Conservation (phyloP, 2,888 invertebrate genomes). For the Lasioglossum figueresi region DNA sequence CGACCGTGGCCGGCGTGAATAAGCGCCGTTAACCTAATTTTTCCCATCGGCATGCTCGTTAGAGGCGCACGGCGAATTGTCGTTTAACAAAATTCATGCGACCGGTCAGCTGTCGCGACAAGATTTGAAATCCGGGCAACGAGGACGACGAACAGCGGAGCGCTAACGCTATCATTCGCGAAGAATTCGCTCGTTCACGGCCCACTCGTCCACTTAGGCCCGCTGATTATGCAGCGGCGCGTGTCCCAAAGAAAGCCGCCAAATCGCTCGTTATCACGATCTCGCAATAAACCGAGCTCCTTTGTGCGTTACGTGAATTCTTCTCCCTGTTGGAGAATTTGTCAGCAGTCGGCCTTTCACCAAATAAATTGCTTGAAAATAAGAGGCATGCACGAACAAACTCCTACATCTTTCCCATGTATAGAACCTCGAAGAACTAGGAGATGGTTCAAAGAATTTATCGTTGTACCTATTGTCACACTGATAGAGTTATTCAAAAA, state of each 20-base stretch:
- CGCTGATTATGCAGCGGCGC: slow-evolving; percentile 53
- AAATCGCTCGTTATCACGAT: slow-evolving; percentile 61
- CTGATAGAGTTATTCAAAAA: too few relatives aligned
- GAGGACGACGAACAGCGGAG: slow-evolving; percentile 5
- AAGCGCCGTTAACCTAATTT: background rate
- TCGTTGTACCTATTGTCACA: too few relatives aligned
- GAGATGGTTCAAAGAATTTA: too few relatives aligned
- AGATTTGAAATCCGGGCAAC: slow-evolving; percentile 59
- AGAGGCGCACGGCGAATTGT: slow-evolving; percentile 24
- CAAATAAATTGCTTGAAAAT: background rate
- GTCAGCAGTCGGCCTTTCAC: background rate
- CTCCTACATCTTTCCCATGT: background rate
- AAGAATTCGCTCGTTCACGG: slow-evolving; percentile 67
- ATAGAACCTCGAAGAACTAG: too few relatives aligned
- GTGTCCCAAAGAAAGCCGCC: slow-evolving; percentile 46
- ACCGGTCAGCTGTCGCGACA: slow-evolving; percentile 40
- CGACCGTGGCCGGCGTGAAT: background rate
- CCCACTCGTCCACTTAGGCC: slow-evolving; percentile 68
- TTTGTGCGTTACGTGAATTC: background rate
- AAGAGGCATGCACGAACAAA: background rate
- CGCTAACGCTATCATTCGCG: slow-evolving; percentile 55
- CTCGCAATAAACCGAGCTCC: slow-evolving; percentile 48
- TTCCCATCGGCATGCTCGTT: background rate
- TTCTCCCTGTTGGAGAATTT: background rate
- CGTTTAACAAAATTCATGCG: slow-evolving; percentile 48